A percentile compares a stretch with the other conserved stretches of the same genome.
These are phyloP conservation scores for Coenonympha glycerion DNA, from an alignment of 2,888 invertebrate species.

Conservation along the genomic window DNA sequence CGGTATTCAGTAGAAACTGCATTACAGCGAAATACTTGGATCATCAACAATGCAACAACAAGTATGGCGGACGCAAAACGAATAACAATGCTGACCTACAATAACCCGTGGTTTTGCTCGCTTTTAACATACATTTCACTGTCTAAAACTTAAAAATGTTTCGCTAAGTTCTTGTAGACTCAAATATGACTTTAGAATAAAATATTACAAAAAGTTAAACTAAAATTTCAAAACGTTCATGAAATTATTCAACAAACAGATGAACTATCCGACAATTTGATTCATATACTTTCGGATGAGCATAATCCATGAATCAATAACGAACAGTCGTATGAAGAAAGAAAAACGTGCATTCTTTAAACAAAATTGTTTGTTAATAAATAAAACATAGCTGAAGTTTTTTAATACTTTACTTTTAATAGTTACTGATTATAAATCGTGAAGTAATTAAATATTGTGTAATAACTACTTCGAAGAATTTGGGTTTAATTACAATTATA, in stretches of 20 bases:
- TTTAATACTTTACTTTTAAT: no score
- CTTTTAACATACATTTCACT: no score
- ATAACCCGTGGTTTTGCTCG: neutral
- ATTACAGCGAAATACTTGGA: conserved; percentile 24
- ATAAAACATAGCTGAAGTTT: neutral
- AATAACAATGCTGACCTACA: conserved; percentile 6
- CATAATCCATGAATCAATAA: neutral
- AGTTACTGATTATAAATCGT: no score
- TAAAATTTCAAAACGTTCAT: neutral
- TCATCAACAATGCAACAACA: conserved; percentile 24
- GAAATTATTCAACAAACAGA: neutral
- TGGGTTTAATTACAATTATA: no score
- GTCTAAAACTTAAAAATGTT: no score
- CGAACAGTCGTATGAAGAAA: neutral
- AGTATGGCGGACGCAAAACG: conserved; percentile 12
- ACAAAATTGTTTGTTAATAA: neutral
- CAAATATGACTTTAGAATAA: no score
- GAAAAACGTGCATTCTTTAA: neutral
- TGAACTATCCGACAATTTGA: neutral
- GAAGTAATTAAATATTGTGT: no score
- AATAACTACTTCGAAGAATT: no score
- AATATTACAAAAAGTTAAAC: no score
- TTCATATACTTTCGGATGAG: neutral
- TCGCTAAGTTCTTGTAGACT: no score
- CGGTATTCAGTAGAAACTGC: conserved; percentile 26